These are phyloP conservation scores for Pseudomyrmex pallidus DNA, from an alignment of 1,140 invertebrate genomes.

Conservation along the genomic window DNA sequence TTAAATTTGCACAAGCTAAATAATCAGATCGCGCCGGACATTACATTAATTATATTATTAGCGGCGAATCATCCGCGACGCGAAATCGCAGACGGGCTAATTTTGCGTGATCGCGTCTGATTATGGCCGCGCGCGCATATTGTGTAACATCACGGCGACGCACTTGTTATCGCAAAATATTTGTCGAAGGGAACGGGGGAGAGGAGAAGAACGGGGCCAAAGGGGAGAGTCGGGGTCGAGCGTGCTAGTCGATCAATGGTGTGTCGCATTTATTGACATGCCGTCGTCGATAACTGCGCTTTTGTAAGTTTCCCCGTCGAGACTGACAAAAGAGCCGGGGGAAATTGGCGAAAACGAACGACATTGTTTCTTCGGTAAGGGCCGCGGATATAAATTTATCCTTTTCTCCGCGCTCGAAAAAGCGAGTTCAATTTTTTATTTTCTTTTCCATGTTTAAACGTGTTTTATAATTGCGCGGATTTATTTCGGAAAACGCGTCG, in stretches of 20 bases:
- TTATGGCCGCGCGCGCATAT: slow-evolving; percentile 17
- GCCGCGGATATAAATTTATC: slow-evolving; percentile 22
- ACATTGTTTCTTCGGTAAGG: background rate
- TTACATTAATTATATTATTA: slow-evolving; percentile 62
- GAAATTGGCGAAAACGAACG: slow-evolving; percentile 17
- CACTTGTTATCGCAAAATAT: slow-evolving; percentile 43
- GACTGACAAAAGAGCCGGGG: background rate
- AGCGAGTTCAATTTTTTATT: slow-evolving; percentile 13
- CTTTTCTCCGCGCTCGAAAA: slow-evolving; percentile 3
- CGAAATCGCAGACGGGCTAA: slow-evolving; percentile 45
- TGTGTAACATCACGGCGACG: slow-evolving; percentile 9
- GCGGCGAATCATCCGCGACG: slow-evolving; percentile 48
- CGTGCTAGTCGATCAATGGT: slow-evolving; percentile 41
- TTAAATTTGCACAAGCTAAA: slow-evolving; percentile 54
- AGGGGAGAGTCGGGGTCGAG: no score
- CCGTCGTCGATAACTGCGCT: slow-evolving; percentile 38
- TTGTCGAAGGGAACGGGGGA: slow-evolving; percentile 2
- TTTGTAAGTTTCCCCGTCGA: slow-evolving; percentile 8
- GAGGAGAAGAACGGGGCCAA: no score
- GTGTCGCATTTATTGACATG: slow-evolving; percentile 43
- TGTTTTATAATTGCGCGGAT: background rate
- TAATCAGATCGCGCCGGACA: slow-evolving; percentile 38
- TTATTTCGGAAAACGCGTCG: background rate
- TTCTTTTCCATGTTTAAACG: slow-evolving; percentile 4
- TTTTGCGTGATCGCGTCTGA: slow-evolving; percentile 26